Evolutionary conservation across 2,888 invertebrate genomes (phyloP).

Genomic region (Slavum lentiscoides): DNA sequence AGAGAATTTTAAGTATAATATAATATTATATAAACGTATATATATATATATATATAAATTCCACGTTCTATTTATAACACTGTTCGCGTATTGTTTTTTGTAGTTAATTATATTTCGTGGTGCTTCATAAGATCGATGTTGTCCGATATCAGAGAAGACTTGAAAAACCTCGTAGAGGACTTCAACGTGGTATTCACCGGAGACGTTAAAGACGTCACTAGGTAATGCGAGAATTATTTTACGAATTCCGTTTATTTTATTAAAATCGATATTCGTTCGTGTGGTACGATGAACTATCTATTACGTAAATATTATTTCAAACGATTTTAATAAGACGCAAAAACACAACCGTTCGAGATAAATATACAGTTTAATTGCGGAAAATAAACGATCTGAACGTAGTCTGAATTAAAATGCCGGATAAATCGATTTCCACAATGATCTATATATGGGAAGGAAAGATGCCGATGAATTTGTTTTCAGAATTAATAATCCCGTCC

Average conservation of each 20-base stretch:
- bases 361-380: no score
- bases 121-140: constrained; percentile 69
- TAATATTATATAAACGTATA: neutral
- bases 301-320: no score
- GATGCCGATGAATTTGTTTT: no score
- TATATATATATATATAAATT: neutral
- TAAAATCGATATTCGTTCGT: no score
- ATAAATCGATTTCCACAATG: no score
- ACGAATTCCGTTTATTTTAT: neutral
- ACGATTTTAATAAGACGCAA: no score
- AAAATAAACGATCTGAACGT: no score
- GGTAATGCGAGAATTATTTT: constrained; percentile 59
- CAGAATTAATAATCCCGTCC: no score
- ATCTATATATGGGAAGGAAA: no score
- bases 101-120: constrained; percentile 76
- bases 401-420: no score
- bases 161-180: constrained; percentile 64
- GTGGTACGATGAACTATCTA: no score
- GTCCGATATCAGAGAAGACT: constrained; percentile 60
- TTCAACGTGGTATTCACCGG: constrained; percentile 70
- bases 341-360: no score
- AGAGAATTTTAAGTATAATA: constrained; percentile 37
- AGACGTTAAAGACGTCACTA: constrained; percentile 67
- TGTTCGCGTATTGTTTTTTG: constrained; percentile 55
- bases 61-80: neutral